Evolutionary conservation across 2,888 invertebrate species (phyloP).

Genomic region (Pterostichus madidus): DNA sequence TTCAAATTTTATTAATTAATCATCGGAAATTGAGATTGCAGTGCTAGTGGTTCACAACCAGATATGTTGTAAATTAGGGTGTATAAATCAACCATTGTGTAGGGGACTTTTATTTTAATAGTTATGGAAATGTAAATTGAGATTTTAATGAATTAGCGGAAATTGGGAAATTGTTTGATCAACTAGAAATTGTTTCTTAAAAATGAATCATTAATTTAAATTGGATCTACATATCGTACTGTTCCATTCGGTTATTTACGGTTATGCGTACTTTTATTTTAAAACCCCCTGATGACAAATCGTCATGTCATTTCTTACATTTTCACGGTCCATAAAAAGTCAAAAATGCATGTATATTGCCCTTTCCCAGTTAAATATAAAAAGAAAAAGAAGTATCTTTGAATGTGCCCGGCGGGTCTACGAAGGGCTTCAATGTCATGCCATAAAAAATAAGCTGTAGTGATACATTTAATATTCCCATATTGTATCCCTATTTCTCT

Average conservation of each 20-base stretch:
- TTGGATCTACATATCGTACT: too few species aligned
- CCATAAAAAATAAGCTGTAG: constrained; percentile 35
- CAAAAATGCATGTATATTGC: constrained; percentile 26
- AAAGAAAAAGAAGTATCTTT: constrained; percentile 17
- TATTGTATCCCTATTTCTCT: neutral
- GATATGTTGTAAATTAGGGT: constrained; percentile 31
- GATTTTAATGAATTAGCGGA: constrained; percentile 18
- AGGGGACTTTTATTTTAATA: constrained; percentile 16
- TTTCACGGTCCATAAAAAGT: constrained; percentile 46
- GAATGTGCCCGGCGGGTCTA: constrained; percentile 7
- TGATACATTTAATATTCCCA: constrained; percentile 28
- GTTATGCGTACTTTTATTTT: neutral
- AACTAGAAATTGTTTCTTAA: neutral
- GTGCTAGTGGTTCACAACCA: constrained; percentile 15
- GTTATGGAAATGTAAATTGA: constrained; percentile 11
- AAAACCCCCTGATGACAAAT: constrained; percentile 32
- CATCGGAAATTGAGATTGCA: constrained; percentile 46
- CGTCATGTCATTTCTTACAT: constrained; percentile 21
- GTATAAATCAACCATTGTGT: constrained; percentile 41
- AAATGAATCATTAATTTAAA: too few species aligned
- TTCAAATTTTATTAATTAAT: constrained; percentile 46
- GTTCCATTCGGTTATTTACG: neutral
- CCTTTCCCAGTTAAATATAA: constrained; percentile 1
- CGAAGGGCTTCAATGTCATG: constrained; percentile 10
- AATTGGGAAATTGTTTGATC: constrained; percentile 2